Base-by-base conservation (phyloP, 2,113 vertebrate genomes). In the Oryzias melastigma region DNA sequence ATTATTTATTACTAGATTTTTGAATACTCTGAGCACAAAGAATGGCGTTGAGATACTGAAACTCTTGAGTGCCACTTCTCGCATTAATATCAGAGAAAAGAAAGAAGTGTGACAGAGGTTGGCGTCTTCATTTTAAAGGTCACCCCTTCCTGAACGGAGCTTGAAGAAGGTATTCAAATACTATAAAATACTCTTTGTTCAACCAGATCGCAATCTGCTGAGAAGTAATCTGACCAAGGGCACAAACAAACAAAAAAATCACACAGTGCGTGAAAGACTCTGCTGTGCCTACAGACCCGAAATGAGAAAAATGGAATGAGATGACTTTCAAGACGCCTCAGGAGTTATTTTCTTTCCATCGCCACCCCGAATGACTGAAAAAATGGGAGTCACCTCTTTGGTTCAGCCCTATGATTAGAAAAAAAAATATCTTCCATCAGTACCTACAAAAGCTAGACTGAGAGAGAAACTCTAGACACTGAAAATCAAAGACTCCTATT, bases 361-460 rank as follows among this genome's bases (percentile, higher is more conserved):
- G 43, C 66, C 46, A 13, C 54, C 56, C 20, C 19, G 59, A 70
- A 75, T 19, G 13, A 66, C 25, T 66, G 44, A 49, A 43, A 45
- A 67, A 47, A 57, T 1, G 16, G 22, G 62, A 76, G 70, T 81
- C 78, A 83, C 86, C 85, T 87, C 74, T 87, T 87, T 80, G 77
- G 83, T 87, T 90, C 69, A 85, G 84, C 77, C 75, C 74, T 69
- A 77, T 72, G 64, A 71, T 81, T 69, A 84, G 52, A 84, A 84
- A 78, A 78, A 62, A 35, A 35, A 35, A 35, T 3, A 10, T 35
- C 13, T 63, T 61, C 58, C 45, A 15, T 43, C 25, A 20, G 18
- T 44, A 68, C 40, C 41, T 42, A 56, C 59, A 70, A 40, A 47
- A 72, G 75, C 73, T 44, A 58, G 65, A 56, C 49, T 15, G 47